Evolutionary conservation across 2,113 vertebrate genomes (phyloP).

Genomic region (Pedetes capensis): DNA sequence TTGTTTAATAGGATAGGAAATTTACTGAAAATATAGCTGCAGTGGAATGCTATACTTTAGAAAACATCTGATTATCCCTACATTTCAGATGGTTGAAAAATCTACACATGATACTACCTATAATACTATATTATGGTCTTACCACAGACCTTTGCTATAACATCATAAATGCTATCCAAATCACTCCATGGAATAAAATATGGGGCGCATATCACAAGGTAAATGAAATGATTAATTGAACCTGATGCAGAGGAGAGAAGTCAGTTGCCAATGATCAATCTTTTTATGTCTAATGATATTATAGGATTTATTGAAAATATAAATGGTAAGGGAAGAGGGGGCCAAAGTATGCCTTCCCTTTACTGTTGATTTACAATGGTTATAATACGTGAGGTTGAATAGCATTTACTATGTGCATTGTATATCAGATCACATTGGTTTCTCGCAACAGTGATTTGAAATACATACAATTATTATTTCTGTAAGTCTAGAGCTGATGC

Average conservation of each 20-base stretch:
- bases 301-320: background rate
- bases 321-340: background rate
- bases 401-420: rapidly evolving
- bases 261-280: background rate
- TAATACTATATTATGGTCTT: background rate
- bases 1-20: background rate
- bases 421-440: background rate
- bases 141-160: background rate
- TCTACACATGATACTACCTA: background rate
- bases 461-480: background rate
- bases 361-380: background rate
- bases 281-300: background rate
- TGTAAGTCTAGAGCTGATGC: background rate
- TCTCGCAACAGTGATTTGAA: background rate
- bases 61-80: background rate
- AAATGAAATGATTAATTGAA: background rate
- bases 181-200: background rate
- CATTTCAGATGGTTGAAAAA: background rate
- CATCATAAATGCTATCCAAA: background rate
- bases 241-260: background rate
- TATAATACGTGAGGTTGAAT: background rate
- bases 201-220: background rate
- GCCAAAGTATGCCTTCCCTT: background rate
- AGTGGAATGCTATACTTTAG: background rate
- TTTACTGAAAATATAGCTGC: background rate